These are phyloP conservation scores for Idaea aversata DNA, from an alignment of 2,888 invertebrate genomes.

Conservation along the genomic window DNA sequence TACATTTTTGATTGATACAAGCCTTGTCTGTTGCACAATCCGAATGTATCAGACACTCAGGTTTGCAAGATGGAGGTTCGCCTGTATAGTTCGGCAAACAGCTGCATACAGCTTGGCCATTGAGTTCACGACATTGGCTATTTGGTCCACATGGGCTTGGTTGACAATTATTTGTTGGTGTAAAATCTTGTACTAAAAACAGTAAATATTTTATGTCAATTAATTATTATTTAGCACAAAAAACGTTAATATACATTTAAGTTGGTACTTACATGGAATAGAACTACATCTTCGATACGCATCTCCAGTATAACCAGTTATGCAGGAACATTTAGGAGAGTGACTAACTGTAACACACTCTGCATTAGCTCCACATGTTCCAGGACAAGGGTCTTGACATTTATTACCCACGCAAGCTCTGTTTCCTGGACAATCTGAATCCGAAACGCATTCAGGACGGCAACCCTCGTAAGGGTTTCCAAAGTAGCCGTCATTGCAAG, in stretches of 20 bases:
- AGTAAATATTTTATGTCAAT: constrained; percentile 8
- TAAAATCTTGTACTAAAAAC: constrained; percentile 63
- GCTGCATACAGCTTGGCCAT: constrained; percentile 84
- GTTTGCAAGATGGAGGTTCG: constrained; percentile 84
- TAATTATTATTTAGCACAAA: not conserved
- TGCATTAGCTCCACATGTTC: constrained; percentile 87
- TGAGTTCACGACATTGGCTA: constrained; percentile 80
- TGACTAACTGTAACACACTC: constrained; percentile 87
- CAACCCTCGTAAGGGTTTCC: constrained; percentile 90
- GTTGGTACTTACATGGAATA: constrained; percentile 54
- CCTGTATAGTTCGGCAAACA: constrained; percentile 85
- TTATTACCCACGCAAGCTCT: constrained; percentile 86
- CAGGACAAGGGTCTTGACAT: constrained; percentile 88
- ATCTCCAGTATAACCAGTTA: constrained; percentile 82
- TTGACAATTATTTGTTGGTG: constrained; percentile 71
- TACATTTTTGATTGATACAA: constrained; percentile 85
- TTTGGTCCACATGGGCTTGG: constrained; percentile 83
- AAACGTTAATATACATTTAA: constrained; percentile 5
- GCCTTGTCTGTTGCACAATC: constrained; percentile 83
- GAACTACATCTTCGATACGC: constrained; percentile 76
- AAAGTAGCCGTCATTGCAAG: constrained; percentile 84
- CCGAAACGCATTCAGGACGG: constrained; percentile 86
- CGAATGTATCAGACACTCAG: constrained; percentile 84
- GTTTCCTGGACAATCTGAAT: constrained; percentile 86
- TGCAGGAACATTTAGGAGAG: constrained; percentile 84